Evolutionary conservation across 2,113 vertebrate species (phyloP), one percentile per base, ranked within the genome.

Genomic region (Nyctibius bracteatus): DNA sequence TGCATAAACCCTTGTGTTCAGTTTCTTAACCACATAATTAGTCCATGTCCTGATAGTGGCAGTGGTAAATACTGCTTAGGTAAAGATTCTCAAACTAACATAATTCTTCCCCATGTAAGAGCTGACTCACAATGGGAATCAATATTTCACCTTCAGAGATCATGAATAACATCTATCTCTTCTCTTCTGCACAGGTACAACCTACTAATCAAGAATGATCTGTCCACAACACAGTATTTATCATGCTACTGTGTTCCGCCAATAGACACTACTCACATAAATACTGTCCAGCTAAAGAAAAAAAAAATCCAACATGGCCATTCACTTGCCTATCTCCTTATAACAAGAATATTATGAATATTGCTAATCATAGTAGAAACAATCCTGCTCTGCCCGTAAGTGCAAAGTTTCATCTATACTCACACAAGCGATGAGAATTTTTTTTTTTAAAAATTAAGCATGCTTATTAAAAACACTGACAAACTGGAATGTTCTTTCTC

Each of bases 201-300:
- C 13, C 3, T 4, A 52, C 46, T 73, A 3, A 91, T 6, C 31
- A 52, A 22, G 51, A 70, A 44, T 3, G 2, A 78, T 21, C 33
- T 81, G 63, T 46, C 68, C 0, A 0, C 19, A 81, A 73, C 51
- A 65, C 44, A 81, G 2, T 2, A 68, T 31, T 47, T 20, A 22
- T 17, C 71, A 61, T 24, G 12, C 71, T 63, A 7, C 30, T 77
- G 33, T 57, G 15, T 14, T 65, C 30, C 43, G 55, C 22, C 72
- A 41, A 7, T 0, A 61, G 21, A 61, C 27, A 61, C 28, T 52
- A 44, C 25, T 54, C 43, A 73, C 15, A 27, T 7, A 33, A 57
- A 57, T 30, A 27, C 1, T 52, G 59, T 6, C 35, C 41, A 46
- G 20, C 2, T 58, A 17, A 66, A 79, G 21, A 8, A 20, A 39